Evolutionary conservation across 1,140 invertebrate species (phyloP).

Genomic region (Drosophila tropicalis): DNA sequence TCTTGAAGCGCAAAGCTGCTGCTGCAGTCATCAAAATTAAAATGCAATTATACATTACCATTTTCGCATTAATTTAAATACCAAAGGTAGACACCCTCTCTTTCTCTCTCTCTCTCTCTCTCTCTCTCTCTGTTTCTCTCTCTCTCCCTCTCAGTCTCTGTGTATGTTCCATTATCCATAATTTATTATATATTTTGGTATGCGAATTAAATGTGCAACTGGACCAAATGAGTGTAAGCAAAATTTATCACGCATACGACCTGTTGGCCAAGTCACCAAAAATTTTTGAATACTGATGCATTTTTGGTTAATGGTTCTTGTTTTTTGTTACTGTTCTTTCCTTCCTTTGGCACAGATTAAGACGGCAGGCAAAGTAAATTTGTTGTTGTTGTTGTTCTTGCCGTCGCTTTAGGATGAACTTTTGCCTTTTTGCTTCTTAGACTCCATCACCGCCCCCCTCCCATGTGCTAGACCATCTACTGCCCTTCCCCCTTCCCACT

Average conservation of each 20-base stretch:
- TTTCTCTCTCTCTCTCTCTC: neutral
- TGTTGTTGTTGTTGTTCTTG: conserved; percentile 21
- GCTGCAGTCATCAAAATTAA: conserved; percentile 13
- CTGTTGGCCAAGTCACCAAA: neutral
- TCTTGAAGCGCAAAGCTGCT: neutral
- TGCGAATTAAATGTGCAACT: conserved; percentile 20
- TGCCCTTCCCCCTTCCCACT: neutral
- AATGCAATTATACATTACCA: conserved; percentile 44
- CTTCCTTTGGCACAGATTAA: conserved; percentile 12
- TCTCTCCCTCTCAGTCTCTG: conserved; percentile 24
- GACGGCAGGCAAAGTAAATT: conserved; percentile 13
- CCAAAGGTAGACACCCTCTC: neutral
- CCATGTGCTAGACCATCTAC: neutral
- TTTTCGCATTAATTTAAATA: conserved; percentile 26
- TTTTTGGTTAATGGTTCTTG: neutral
- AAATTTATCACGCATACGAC: conserved; percentile 8
- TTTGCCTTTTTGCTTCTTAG: conserved; percentile 12
- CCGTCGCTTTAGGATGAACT: conserved; percentile 11
- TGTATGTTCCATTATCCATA: conserved; percentile 48
- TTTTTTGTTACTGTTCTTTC: neutral
- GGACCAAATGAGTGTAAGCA: conserved; percentile 10
- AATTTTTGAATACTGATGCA: neutral
- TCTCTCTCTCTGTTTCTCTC: neutral
- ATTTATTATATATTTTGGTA: conserved; percentile 56
- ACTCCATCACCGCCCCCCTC: neutral